Percentiles rank a stretch among this genome's conserved stretches.
These are phyloP conservation scores for Antennarius maculatus DNA, from an alignment of 2,797 vertebrate genomes.

Conservation along the genomic window DNA sequence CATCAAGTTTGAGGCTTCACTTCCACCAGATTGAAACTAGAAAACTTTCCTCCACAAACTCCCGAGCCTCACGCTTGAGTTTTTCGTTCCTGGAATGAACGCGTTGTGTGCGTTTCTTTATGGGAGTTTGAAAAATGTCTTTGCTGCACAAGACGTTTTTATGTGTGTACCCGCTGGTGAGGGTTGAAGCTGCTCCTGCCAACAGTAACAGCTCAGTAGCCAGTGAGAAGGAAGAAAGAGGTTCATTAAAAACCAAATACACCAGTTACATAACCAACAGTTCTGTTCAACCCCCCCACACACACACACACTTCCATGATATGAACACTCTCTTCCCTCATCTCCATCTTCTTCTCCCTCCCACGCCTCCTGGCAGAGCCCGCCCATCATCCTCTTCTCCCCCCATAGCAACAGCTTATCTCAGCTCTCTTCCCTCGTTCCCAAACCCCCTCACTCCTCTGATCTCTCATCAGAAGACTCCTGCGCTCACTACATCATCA, in stretches of 20 bases:
- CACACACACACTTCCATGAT: conserved; percentile 12
- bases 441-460: conserved; percentile 56
- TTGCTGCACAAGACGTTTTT: conserved; percentile 47
- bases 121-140: conserved; percentile 46
- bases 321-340: conserved; percentile 67
- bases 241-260: conserved; percentile 81
- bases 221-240: conserved; percentile 75
- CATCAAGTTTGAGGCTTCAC: conserved; percentile 15
- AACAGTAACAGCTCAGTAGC: conserved; percentile 79
- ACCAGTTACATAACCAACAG: conserved; percentile 78
- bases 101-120: conserved; percentile 45
- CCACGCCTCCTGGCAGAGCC: conserved; percentile 66
- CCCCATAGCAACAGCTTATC: conserved; percentile 76
- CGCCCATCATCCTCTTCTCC: conserved; percentile 70
- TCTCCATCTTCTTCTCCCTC: conserved; percentile 59
- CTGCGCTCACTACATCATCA: conserved; percentile 51
- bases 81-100: conserved; percentile 53
- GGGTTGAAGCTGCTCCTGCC: conserved; percentile 76
- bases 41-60: conserved; percentile 9
- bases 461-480: conserved; percentile 55
- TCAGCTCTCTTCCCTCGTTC: conserved; percentile 64
- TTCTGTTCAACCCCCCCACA: conserved; percentile 68
- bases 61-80: conserved; percentile 36
- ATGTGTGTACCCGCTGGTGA: conserved; percentile 29
- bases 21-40: conserved; percentile 8